Conservation (phyloP, 2,113 vertebrate species). For the Oncorhynchus masou region DNA sequence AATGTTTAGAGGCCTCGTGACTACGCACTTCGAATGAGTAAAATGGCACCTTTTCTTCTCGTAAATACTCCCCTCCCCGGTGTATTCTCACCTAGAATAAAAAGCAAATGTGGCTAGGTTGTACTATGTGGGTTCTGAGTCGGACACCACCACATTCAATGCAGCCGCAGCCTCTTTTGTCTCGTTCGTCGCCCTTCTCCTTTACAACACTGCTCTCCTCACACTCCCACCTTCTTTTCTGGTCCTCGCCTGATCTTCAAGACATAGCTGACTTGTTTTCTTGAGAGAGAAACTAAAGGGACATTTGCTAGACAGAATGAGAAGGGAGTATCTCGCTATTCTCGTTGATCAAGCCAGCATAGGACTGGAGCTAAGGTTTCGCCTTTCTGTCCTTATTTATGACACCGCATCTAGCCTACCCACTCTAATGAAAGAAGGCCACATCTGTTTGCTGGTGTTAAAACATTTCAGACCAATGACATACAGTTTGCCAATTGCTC, state of each 20-base stretch:
- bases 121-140: slow-evolving; percentile 56
- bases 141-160: slow-evolving; percentile 67
- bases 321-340: neutral
- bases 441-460: neutral
- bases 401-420: too few species aligned
- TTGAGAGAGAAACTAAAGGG: slow-evolving; percentile 33
- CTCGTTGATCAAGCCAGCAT: too few species aligned
- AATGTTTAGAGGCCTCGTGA: slow-evolving; percentile 48
- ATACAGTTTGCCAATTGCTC: slow-evolving; percentile 6
- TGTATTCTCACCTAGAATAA: slow-evolving; percentile 31
- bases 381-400: neutral
- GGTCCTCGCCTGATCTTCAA: slow-evolving; percentile 35
- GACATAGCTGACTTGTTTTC: slow-evolving; percentile 58
- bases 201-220: slow-evolving; percentile 49
- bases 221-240: slow-evolving; percentile 45
- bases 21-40: slow-evolving; percentile 44
- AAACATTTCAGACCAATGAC: too few species aligned
- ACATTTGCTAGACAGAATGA: neutral
- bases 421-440: neutral
- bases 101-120: slow-evolving; percentile 48
- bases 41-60: slow-evolving; percentile 23
- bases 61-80: slow-evolving; percentile 31
- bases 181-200: slow-evolving; percentile 66
- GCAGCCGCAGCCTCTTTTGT: slow-evolving; percentile 73
- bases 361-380: neutral